Evolutionary conservation across 2,888 invertebrate species (phyloP), one percentile per base, ranked within the genome.

Genomic region (Pyrgus malvae): DNA sequence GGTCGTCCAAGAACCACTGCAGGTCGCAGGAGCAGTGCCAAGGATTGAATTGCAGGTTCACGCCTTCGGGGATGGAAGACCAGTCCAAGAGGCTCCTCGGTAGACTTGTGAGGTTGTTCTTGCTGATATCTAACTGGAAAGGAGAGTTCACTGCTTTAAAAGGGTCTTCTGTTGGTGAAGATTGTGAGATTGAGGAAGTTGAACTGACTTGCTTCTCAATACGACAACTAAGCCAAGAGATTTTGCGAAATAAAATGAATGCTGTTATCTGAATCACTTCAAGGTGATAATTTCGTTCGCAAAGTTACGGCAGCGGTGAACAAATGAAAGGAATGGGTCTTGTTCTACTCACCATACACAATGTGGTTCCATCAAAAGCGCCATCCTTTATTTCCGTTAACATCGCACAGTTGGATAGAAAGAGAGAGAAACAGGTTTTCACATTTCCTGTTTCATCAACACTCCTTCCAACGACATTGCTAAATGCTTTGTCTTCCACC

Each of bases 41-140:
- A 1, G 93, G 93, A 74, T 94, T 94, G 60, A 80, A 82, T 80
- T 93, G 92, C 2, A 93, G 70, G 71, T 93, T 86, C 0, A 91
- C 82, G 0, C 86, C 90, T 4, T 84, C 83, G 0, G 64, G 64
- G 4, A 83, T 65, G 0, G 72, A 61, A 0, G 76, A 65, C 85
- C 86, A 91, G 42, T 79, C 74, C 0, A 88, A 67, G n/a, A 91
- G 68, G 2, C 73, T 66, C 53, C 72, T 69, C 0, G 91, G 74
- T 0, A 93, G 63, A 1, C 64, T 66, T 0, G 80, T 77, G 7
- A 93, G 64, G 42, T 84, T 87, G 72, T 93, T 93, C 66, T 86
- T 86, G 69, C 91, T 92, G 59, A 93, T 70, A 68, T 93, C 92
- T 63, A 93, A 65, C 93, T 93, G 76, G 33, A 69, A 62, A 63